phyloP scores from a whole-genome alignment of 2,113 vertebrate species.

The Phyllostomus hastatus region DNA sequence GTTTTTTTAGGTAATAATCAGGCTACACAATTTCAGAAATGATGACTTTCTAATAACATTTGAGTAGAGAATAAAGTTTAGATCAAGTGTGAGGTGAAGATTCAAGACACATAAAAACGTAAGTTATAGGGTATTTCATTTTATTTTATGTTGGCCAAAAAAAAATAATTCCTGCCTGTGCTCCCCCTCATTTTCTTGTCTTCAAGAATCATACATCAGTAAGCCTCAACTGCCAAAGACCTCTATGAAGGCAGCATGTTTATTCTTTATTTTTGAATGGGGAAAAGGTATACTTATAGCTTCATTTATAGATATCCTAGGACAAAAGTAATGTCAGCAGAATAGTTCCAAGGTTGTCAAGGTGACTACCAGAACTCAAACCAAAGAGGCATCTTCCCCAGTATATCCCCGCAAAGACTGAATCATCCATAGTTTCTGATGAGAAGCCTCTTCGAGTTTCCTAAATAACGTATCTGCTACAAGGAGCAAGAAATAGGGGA shows the following conservation, averaged over 20 bases:
- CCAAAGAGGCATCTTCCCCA: not conserved
- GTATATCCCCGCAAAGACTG: not conserved
- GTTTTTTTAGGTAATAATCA: constrained; percentile 16
- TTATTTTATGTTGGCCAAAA: not conserved
- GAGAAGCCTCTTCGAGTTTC: not conserved
- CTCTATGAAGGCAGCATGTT: not conserved
- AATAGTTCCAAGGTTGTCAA: not conserved
- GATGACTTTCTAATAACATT: constrained; percentile 26
- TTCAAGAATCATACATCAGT: not conserved
- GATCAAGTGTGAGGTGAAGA: not conserved
- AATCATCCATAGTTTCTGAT: not conserved
- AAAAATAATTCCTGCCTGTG: not conserved
- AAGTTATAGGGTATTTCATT: not conserved
- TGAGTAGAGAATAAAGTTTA: constrained; percentile 6
- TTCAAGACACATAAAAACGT: not conserved
- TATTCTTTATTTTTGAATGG: not conserved
- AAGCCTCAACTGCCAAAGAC: not conserved
- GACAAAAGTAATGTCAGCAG: not conserved
- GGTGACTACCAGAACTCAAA: not conserved
- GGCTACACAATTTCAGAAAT: constrained; percentile 21
- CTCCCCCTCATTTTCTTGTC: not conserved
- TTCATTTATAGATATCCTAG: not conserved
- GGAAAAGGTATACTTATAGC: too few species aligned
- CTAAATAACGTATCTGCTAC: not conserved
- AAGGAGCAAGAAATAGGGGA: not conserved